A percentile compares a stretch with the other conserved stretches of the same genome.
Evolutionary conservation across 2,888 invertebrate species (phyloP).

Genomic region (Sminthurinus aureus): DNA sequence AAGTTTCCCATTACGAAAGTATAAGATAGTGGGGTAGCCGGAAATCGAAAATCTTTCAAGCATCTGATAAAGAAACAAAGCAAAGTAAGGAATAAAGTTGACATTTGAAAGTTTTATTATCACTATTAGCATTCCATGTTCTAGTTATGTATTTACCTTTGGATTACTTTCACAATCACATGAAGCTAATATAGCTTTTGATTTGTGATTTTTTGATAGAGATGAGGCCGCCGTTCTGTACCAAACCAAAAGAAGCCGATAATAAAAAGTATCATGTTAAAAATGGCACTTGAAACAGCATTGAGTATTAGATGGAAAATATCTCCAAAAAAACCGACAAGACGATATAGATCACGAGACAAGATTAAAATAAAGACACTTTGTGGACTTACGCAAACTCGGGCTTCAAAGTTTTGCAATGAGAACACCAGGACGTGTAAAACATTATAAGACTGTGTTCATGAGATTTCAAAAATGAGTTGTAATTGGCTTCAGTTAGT

Average conservation of each 20-base stretch:
- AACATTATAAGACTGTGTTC: conserved; percentile 33
- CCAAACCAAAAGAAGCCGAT: too few relatives aligned
- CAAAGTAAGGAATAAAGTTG: not conserved
- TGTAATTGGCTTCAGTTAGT: conserved; percentile 20
- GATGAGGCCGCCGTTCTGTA: conserved; percentile 12
- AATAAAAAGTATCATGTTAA: too few relatives aligned
- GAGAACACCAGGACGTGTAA: conserved; percentile 37
- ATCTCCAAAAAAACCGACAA: not conserved
- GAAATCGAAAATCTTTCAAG: conserved; percentile 1
- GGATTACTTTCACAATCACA: conserved; percentile 33
- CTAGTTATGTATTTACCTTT: conserved; percentile 14
- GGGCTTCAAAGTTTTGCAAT: conserved; percentile 33
- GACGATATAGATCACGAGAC: not conserved
- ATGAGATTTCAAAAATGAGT: conserved; percentile 19
- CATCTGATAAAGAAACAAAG: conserved; percentile 7
- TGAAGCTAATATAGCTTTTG: conserved; percentile 5
- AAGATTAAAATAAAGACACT: not conserved
- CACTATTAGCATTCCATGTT: not conserved
- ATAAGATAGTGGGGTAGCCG: conserved; percentile 26
- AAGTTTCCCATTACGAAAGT: conserved; percentile 21
- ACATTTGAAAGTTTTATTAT: not conserved
- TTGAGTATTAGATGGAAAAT: not conserved
- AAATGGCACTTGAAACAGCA: too few relatives aligned
- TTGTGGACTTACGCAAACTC: conserved; percentile 1
- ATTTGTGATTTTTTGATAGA: not conserved